A percentile compares a stretch with the other conserved stretches of the same genome.
Conservation (phyloP, 2,888 invertebrate genomes). For the Spodoptera littoralis region DNA sequence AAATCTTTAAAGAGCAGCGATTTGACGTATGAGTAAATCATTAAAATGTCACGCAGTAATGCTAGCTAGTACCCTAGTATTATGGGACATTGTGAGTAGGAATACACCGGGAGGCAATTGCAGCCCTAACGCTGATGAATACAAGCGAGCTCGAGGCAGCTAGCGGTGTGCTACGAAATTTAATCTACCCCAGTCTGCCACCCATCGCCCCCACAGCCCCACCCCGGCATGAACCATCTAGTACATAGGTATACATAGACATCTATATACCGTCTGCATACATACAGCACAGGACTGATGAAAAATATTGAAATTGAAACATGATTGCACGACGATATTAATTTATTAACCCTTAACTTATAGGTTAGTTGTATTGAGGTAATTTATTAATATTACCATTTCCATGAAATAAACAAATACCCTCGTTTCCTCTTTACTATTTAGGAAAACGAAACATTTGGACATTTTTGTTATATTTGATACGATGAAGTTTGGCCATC, state of each 20-base stretch:
- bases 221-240: slow-evolving; percentile 54
- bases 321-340: too few relatives aligned
- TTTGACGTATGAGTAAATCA: slow-evolving; percentile 1
- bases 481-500: too few relatives aligned
- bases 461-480: too few relatives aligned
- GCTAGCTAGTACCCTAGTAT: slow-evolving; percentile 18
- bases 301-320: too few relatives aligned
- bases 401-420: too few relatives aligned
- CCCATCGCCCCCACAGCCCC: slow-evolving; percentile 64
- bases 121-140: slow-evolving; percentile 83
- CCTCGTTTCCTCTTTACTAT: too few relatives aligned
- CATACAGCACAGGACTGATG: slow-evolving; percentile 10
- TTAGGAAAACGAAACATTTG: too few relatives aligned
- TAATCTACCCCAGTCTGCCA: slow-evolving; percentile 86
- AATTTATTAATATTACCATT: too few relatives aligned
- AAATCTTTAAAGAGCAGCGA: too few relatives aligned
- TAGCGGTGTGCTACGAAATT: slow-evolving; percentile 83
- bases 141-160: slow-evolving; percentile 78
- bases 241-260: slow-evolving; percentile 56
- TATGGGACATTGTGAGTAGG: slow-evolving; percentile 59
- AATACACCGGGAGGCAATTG: slow-evolving; percentile 78
- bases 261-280: slow-evolving; percentile 55
- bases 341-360: too few relatives aligned
- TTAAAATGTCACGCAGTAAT: slow-evolving; percentile 11
- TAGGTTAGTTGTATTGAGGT: too few relatives aligned